Percentiles rank a stretch among this genome's conserved stretches.
Evolutionary conservation across 2,797 vertebrate genomes (phyloP).

Genomic region (Phrynocephalus vlangalii): DNA sequence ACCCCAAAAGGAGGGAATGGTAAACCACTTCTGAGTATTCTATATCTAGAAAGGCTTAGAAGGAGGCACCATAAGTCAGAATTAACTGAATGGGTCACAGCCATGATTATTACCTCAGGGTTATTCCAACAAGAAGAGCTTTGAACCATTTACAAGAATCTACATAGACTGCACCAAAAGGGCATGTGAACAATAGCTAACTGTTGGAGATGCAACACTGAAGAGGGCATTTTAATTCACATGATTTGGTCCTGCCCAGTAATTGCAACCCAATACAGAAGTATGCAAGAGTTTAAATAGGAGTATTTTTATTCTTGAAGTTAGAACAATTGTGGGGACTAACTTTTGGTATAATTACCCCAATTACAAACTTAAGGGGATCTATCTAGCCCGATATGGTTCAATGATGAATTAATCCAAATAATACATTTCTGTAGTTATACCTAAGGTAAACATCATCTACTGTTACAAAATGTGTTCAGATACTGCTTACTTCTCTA

Average conservation of each 20-base stretch:
- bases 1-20: too few relatives aligned
- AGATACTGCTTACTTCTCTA: background rate
- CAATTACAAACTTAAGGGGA: background rate
- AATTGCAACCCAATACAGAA: background rate
- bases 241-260: conserved; percentile 18
- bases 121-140: background rate
- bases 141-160: background rate
- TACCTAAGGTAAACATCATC: background rate
- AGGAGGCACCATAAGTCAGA: too few relatives aligned
- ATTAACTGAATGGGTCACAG: too few relatives aligned
- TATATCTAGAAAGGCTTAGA: too few relatives aligned
- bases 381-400: background rate
- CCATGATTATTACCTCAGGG: too few relatives aligned
- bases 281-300: background rate
- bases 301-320: background rate
- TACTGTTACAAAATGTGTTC: background rate
- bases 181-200: conserved; percentile 6
- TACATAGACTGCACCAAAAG: background rate
- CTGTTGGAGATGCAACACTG: background rate
- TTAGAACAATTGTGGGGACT: background rate
- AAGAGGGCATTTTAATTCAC: conserved; percentile 15
- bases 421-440: background rate
- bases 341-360: background rate
- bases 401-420: background rate
- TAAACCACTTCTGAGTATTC: too few relatives aligned